These are phyloP conservation scores for Ricordea florida DNA, from an alignment of 92 coral and sea anemone species.

Conservation along the genomic window DNA sequence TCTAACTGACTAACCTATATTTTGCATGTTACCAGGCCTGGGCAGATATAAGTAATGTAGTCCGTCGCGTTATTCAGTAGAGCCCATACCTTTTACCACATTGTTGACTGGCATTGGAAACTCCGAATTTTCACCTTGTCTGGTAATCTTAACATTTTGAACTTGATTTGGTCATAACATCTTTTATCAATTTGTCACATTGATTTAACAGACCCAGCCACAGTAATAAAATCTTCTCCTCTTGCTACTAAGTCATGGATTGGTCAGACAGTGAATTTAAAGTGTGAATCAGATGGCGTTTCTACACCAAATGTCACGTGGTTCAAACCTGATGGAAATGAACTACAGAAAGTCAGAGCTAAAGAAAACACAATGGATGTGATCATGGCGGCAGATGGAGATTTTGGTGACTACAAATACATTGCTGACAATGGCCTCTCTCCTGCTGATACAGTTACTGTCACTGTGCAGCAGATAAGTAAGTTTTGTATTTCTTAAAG, in stretches of 20 bases:
- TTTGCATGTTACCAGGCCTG: too few species aligned
- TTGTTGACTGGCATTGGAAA: too few species aligned
- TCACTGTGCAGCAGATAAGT: not conserved
- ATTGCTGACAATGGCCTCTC: not conserved
- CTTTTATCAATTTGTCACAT: too few species aligned
- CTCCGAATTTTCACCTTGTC: too few species aligned
- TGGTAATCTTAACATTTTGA: too few species aligned
- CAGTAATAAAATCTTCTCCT: not conserved
- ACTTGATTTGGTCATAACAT: too few species aligned
- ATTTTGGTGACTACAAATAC: constrained; percentile 11
- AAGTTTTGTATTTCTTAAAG: too few species aligned
- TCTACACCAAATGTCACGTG: not conserved
- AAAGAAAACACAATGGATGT: not conserved
- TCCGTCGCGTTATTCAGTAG: too few species aligned
- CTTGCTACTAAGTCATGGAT: not conserved
- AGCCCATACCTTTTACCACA: too few species aligned
- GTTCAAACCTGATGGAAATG: not conserved
- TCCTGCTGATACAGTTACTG: not conserved
- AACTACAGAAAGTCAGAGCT: not conserved
- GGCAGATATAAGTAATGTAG: too few species aligned
- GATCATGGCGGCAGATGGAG: not conserved
- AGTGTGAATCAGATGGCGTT: constrained; percentile 18
- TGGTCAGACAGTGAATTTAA: constrained; percentile 7
- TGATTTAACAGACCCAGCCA: not conserved
- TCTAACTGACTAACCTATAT: too few species aligned